phyloP scores from a whole-genome alignment of 2,888 invertebrate genomes.

The Pyrrhosoma nymphula region DNA sequence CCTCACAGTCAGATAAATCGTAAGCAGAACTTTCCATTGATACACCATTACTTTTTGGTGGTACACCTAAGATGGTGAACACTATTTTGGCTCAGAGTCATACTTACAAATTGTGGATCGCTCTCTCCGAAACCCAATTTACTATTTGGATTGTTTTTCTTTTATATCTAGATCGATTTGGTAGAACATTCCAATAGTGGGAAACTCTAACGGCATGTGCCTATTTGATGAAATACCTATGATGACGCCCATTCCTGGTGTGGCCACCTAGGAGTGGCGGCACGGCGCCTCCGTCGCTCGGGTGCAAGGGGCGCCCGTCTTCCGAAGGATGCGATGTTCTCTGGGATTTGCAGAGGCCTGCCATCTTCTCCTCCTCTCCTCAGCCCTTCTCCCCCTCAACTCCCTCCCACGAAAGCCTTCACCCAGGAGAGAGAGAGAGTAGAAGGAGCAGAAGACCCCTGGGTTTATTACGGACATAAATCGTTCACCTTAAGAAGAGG shows the following conservation, averaged over 20 bases:
- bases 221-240: too few relatives aligned
- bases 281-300: not conserved
- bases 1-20: too few relatives aligned
- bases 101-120: too few relatives aligned
- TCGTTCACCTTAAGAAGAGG: conserved; percentile 44
- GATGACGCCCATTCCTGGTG: not conserved
- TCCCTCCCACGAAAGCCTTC: not conserved
- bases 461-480: conserved; percentile 66
- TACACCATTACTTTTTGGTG: too few relatives aligned
- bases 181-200: too few relatives aligned
- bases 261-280: not conserved
- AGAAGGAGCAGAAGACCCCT: conserved; percentile 9
- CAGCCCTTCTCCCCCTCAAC: not conserved
- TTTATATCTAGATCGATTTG: too few relatives aligned
- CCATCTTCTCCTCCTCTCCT: not conserved
- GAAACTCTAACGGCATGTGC: too few relatives aligned
- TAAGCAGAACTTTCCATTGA: too few relatives aligned
- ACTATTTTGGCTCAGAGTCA: too few relatives aligned
- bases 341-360: conserved; percentile 1
- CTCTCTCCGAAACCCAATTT: too few relatives aligned
- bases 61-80: too few relatives aligned
- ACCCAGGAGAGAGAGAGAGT: not conserved
- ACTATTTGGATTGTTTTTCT: too few relatives aligned
- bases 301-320: not conserved
- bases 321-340: conserved; percentile 7